Conservation (phyloP, 2,113 vertebrate species). For the Macaca mulatta region DNA sequence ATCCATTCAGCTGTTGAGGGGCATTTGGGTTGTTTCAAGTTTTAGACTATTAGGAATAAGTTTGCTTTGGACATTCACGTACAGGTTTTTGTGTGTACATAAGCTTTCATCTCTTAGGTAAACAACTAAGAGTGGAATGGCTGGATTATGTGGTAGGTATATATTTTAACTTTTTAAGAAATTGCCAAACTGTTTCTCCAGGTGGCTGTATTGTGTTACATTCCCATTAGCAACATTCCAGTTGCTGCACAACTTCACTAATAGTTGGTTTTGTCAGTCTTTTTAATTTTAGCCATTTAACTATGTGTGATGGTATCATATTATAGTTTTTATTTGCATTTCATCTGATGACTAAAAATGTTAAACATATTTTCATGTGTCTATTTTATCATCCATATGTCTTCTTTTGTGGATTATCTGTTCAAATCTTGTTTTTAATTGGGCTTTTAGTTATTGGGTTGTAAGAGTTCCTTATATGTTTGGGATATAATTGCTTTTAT, state of each 20-base stretch:
- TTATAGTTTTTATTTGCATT: not conserved
- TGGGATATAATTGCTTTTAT: too few species aligned
- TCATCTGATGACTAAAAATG: not conserved
- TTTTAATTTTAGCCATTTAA: not conserved
- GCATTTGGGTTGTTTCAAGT: slow-evolving; percentile 7
- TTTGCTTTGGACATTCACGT: not conserved
- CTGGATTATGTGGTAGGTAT: not conserved
- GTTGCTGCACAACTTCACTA: not conserved
- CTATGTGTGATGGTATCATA: not conserved
- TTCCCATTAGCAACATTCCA: not conserved
- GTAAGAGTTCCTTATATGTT: not conserved
- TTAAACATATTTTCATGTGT: not conserved
- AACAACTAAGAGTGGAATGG: not conserved
- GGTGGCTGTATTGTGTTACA: not conserved
- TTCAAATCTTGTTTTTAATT: slow-evolving; percentile 45
- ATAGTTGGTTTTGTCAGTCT: not conserved
- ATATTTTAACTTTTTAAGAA: slow-evolving; percentile 25
- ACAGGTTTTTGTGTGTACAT: not conserved
- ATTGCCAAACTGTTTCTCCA: not conserved
- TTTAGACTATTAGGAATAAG: not conserved
- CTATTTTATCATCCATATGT: not conserved
- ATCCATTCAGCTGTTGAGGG: not conserved
- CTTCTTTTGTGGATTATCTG: not conserved
- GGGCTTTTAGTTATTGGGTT: not conserved
- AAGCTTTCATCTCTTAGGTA: not conserved